phyloP scores from a whole-genome alignment of 2,113 vertebrate genomes.

The Mormyrus lacerda region DNA sequence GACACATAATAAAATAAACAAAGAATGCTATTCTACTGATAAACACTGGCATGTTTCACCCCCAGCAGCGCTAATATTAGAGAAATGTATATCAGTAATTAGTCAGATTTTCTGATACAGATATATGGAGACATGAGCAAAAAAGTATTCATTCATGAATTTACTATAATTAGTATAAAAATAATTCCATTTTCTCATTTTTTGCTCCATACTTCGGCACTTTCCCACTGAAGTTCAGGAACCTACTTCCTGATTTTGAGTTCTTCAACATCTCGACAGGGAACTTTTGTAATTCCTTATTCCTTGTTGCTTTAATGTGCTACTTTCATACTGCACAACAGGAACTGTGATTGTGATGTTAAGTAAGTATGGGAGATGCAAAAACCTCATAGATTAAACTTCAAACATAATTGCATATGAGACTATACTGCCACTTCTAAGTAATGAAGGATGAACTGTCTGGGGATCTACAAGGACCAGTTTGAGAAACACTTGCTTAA shows the following conservation, averaged over 20 bases:
- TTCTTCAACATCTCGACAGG: no score
- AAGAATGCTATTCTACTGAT: not conserved
- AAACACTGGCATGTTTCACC: not conserved
- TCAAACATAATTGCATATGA: not conserved
- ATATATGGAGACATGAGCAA: no score
- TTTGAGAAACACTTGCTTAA: not conserved
- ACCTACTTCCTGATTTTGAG: not conserved
- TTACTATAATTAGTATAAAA: not conserved
- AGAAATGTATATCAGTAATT: not conserved
- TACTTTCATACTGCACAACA: not conserved
- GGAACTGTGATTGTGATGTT: not conserved
- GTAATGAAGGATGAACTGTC: not conserved
- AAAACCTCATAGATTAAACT: not conserved
- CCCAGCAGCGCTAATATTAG: not conserved
- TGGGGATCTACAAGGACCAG: not conserved
- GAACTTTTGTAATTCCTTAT: not conserved
- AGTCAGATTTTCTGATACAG: not conserved
- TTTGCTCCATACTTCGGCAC: not conserved
- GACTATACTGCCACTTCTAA: not conserved
- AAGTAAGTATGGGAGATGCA: not conserved
- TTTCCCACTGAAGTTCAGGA: not conserved
- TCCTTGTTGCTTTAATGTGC: not conserved
- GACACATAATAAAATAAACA: not conserved
- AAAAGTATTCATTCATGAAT: not conserved
- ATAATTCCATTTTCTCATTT: not conserved